Conservation (phyloP, 2,113 vertebrate species). For the Chaenogobius annularis region DNA sequence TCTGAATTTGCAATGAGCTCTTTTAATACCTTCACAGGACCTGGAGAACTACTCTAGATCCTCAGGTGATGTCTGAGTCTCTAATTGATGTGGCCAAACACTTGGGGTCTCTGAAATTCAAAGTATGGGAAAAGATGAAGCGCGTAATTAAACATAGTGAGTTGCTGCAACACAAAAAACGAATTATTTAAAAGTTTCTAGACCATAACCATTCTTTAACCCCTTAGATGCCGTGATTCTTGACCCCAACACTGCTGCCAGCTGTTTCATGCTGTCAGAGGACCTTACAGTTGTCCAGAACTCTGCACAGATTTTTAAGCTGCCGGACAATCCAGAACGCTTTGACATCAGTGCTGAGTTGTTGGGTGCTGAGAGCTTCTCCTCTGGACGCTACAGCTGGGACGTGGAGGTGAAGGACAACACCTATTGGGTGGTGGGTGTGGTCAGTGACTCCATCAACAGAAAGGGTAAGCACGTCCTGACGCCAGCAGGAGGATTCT, state of each 20-base stretch:
- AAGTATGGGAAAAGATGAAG: conserved; percentile 81
- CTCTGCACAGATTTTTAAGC: conserved; percentile 67
- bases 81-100: conserved; percentile 78
- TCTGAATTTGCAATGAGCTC: background rate
- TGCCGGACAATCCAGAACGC: conserved; percentile 79
- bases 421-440: conserved; percentile 80
- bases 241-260: conserved; percentile 79
- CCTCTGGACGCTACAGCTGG: conserved; percentile 75
- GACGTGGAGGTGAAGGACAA: conserved; percentile 77
- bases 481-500: conserved; percentile 79
- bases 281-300: conserved; percentile 74
- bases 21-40: conserved; percentile 62
- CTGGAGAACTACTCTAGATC: conserved; percentile 63
- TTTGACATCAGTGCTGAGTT: conserved; percentile 79
- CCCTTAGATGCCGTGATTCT: conserved; percentile 70
- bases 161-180: conserved; percentile 29
- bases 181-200: background rate
- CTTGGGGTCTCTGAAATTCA: conserved; percentile 76
- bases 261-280: conserved; percentile 77
- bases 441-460: conserved; percentile 74
- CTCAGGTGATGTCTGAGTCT: conserved; percentile 53
- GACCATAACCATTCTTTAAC: background rate
- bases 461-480: conserved; percentile 79
- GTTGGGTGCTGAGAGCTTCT: conserved; percentile 70
- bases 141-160: conserved; percentile 72